Base-by-base conservation (phyloP, 2,797 vertebrate species). In the Pampus argenteus region DNA sequence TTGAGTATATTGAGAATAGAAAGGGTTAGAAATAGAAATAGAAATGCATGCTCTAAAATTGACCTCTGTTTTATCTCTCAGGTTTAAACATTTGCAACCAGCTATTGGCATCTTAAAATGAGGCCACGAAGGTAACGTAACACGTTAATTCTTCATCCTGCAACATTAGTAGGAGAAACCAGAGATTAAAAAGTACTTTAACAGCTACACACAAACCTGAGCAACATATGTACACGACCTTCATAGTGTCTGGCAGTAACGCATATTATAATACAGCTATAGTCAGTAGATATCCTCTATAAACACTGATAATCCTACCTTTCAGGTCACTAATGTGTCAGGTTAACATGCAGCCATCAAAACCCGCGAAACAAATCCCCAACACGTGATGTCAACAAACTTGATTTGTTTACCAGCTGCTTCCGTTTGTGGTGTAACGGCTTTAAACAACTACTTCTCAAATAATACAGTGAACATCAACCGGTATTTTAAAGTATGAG, bases 341-440 rank as follows among this genome's bases (percentile, higher is more conserved):
- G n/a, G 31, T 20, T 0, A 23, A 2, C 1, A 1, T 6, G 65
- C 58, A n/a, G 11, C 20, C 61, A 18, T 29, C 6, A 34, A 66
- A 79, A 20, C 62, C 29, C 66, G 76, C 67, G 45, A 9, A 7
- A 10, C 49, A 36, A 22, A 50, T 9, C 18, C 9, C 1, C 31
- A 22, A 7, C 63, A 57, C 29, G 29, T 81, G 80, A 83, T 14
- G 17, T 54, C 18, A 31, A 44, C 29, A 29, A 51, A 62, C 1
- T 73, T 28, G 34, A 38, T 74, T 66, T 63, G n/a, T 0, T 2
- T 3, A 49, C 38, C 11, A 17, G 38, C 38, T 17, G 40, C 17
- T 44, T 18, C 40, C 40, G 40, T 44, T 44, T 44, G 17, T 55
- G 20, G 31, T 36, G 6, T 36, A 36, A 36, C 34, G 11, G 11